Conservation (phyloP, 2,113 vertebrate species). For the Centrocercus urophasianus region DNA sequence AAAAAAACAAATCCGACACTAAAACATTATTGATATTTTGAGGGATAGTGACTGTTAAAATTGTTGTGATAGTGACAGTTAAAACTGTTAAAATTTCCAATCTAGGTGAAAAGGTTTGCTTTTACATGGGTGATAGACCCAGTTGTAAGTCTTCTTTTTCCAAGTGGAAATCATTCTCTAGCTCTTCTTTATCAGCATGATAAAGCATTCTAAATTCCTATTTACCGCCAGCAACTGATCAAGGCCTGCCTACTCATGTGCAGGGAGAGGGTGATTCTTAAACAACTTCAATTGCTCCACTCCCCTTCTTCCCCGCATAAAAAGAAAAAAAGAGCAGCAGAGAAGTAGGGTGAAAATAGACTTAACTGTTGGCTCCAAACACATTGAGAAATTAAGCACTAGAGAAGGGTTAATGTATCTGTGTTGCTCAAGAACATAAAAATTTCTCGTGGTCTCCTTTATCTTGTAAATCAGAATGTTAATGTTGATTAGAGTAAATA, state of each 20-base stretch:
- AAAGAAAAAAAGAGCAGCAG: not conserved
- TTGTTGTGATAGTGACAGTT: not conserved
- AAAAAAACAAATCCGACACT: not conserved
- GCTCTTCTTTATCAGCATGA: not conserved
- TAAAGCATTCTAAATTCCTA: not conserved
- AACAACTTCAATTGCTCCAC: not conserved
- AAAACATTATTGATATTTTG: not conserved
- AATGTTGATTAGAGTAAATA: not conserved
- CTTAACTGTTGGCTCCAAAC: not conserved
- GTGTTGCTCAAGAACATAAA: not conserved
- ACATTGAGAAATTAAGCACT: not conserved
- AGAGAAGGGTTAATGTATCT: not conserved
- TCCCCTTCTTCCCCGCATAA: fast-evolving
- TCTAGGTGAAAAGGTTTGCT: not conserved
- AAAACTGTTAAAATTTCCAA: not conserved
- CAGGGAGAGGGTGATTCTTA: not conserved
- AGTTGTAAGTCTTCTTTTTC: not conserved
- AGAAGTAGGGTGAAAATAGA: not conserved
- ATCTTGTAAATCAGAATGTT: not conserved
- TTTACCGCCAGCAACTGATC: not conserved
- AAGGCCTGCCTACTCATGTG: not conserved
- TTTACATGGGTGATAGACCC: not conserved
- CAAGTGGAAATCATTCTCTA: not conserved
- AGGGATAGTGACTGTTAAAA: not conserved
- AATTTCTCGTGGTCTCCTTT: not conserved